Evolutionary conservation across 2,888 invertebrate species (phyloP), one percentile per base, ranked within the genome.

Genomic region (Parascotia fuliginaria): DNA sequence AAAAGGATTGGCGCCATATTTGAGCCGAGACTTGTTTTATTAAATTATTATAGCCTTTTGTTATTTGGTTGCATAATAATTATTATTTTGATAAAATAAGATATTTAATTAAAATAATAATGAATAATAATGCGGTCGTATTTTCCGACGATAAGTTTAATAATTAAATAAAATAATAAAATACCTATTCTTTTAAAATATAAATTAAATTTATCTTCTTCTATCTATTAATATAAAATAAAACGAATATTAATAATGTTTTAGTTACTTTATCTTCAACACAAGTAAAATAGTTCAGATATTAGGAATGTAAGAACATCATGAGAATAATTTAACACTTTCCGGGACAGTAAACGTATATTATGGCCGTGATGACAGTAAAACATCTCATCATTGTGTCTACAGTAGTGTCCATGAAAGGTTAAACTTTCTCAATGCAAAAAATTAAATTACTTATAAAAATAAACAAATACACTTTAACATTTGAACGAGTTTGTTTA

Each of bases 1-100:
- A 47, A 52, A 53, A 44, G 29, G 38, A 27, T 45, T 34, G 27
- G 15, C 22, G 34, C 36, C 36, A 53, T 45, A 50, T 50, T 50
- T 56, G 42, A 43, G 49, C 16, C 34, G 16, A 42, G 47, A 11
- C 36, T 37, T 47, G 34, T 47, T 63, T 58, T 54, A 58, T 44
- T 39, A 47, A 39, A 13, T 29, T 15, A 42, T 31, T 62, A 34
- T 58, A 62, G 41, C 36, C 42, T 11, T 4, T 4, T 19, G 36
- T 7, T 28, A 27, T 45, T 37, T 34, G 33, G 11, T 55, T n/a
- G 27, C 41, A 19, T 39, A n/a, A n/a, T n/a, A n/a, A n/a, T n/a
- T n/a, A n/a, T n/a, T n/a, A n/a, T 24, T 24, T 7, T 56, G 37
- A 60, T 57, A 34, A 45, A 43, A 48, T 57, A 33, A 9, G 31